Evolutionary conservation across 2,888 invertebrate genomes (phyloP), one percentile per base, ranked within the genome.

Genomic region (Bombylius discolor): DNA sequence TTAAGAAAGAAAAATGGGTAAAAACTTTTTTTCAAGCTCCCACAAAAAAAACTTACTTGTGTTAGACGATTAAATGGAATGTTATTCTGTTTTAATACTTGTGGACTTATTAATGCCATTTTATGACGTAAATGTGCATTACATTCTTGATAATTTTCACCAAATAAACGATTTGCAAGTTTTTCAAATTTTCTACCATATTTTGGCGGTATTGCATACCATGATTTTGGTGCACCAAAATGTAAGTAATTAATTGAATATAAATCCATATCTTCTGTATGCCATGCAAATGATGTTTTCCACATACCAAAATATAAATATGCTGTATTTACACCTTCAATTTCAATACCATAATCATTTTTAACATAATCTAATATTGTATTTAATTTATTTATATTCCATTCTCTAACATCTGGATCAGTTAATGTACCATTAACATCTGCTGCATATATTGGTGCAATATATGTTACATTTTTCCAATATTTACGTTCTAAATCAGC

Each of bases 301-400:
- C 98, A 99, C 98, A 99, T 99, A 9, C 98, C 99, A 72, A 98
- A 99, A 71, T 99, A 99, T 8, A 99, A 76, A 74, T 99, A 99
- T 0, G 98, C 96, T 0, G 98, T 99, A 72, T 98, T 99, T 0
- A 99, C 99, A 9, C 97, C 96, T 65, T 91, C 92, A 57, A 99
- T 98, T 63, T 89, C 88, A 59, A 95, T 93, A 1, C 93, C 94
- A 70, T 96, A 96, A 69, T 96, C 95, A 57, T 89, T 84, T 68
- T 92, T 91, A 0, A 99, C 93, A 67, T 86, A 87, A 72, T 99
- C 97, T 5, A 99, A 76, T 58, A 98, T 94, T 0, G 96, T 94
- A 1, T 93, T 92, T 3, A 99, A 76, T 52, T 81, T 80, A 67
- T 93, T 94, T 55, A 99, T 96, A 66, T 99, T 99, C 94, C 97